These are phyloP conservation scores for Sebastes kiyomatsui DNA, from an alignment of 2,797 vertebrate species.

Conservation along the genomic window DNA sequence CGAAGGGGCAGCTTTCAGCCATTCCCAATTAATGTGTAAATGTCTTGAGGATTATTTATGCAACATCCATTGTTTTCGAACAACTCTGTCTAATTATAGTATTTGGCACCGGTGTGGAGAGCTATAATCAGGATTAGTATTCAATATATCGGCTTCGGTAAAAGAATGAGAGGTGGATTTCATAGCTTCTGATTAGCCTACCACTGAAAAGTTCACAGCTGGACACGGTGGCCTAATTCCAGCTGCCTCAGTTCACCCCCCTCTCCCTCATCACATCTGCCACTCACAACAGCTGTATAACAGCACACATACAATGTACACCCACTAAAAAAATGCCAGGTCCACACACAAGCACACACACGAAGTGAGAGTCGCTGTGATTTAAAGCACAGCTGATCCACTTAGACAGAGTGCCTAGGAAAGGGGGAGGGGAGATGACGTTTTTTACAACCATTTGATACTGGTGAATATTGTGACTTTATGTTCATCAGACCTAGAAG, in stretches of 20 bases:
- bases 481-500: neutral
- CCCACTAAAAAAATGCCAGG: neutral
- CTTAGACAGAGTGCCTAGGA: constrained; percentile 4
- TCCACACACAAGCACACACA: constrained; percentile 12
- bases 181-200: constrained; percentile 41
- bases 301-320: constrained; percentile 2
- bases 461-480: neutral
- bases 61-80: neutral
- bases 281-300: constrained; percentile 44
- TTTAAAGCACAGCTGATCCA: constrained; percentile 31
- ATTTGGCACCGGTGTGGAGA: neutral
- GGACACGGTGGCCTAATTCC: constrained; percentile 57
- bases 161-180: constrained; percentile 20
- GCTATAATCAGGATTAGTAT: neutral
- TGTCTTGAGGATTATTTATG: neutral
- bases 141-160: neutral
- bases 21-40: neutral
- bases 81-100: constrained; percentile 9
- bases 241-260: constrained; percentile 6
- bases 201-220: constrained; percentile 58
- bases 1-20: neutral
- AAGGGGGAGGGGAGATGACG: neutral
- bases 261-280: constrained; percentile 61
- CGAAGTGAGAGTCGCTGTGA: neutral
- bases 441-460: neutral